phyloP scores from a whole-genome alignment of 2,888 invertebrate species.

The Patella caerulea region DNA sequence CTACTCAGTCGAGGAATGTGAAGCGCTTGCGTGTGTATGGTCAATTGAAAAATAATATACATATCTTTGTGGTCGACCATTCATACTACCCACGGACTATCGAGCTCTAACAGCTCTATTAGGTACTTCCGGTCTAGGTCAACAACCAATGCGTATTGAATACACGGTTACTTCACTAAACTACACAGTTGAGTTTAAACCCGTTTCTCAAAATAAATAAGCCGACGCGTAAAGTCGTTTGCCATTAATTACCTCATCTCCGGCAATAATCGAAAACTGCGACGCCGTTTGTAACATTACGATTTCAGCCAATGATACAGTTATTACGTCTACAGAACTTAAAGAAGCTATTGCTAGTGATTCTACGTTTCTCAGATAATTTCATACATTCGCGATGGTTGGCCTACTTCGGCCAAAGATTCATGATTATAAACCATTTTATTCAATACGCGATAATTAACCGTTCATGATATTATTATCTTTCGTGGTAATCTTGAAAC shows the following conservation, averaged over 20 bases:
- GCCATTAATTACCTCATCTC: not conserved
- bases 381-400: no score
- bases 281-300: no score
- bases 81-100: not conserved
- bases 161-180: not conserved
- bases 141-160: slow-evolving; percentile 2
- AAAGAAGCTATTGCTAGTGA: no score
- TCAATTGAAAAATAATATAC: not conserved
- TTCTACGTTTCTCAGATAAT: no score
- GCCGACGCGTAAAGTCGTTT: not conserved
- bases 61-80: not conserved
- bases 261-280: no score
- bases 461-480: slow-evolving; percentile 45
- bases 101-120: not conserved
- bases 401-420: no score
- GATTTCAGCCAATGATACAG: no score
- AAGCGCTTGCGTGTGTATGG: slow-evolving; percentile 11
- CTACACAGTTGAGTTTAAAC: not conserved
- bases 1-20: not conserved
- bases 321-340: no score
- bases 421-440: slow-evolving; percentile 24
- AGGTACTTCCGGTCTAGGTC: not conserved
- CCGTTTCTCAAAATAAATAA: not conserved
- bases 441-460: slow-evolving; percentile 30
- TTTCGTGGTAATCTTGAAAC: slow-evolving; percentile 32